Conservation (phyloP, 1,140 invertebrate genomes). For the Ericerus pela region DNA sequence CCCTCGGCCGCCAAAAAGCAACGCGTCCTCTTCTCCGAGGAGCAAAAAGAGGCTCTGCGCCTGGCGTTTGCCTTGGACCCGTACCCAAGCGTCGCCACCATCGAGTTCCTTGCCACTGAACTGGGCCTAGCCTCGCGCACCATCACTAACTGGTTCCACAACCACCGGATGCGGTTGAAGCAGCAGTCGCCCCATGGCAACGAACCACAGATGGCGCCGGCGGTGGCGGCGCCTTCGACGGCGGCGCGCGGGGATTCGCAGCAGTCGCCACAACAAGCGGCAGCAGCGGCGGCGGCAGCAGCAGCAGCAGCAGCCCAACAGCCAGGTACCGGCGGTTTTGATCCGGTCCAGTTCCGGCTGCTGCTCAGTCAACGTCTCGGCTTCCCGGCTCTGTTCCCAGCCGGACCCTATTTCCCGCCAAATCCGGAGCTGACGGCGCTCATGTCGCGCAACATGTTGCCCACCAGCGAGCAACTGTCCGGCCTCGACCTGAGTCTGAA, state of each 20-base stretch:
- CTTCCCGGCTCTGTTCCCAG: slow-evolving; percentile 38
- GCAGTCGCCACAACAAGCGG: slow-evolving; percentile 34
- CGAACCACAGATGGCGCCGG: slow-evolving; percentile 33
- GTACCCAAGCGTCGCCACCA: slow-evolving; percentile 87
- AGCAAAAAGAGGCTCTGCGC: slow-evolving; percentile 91
- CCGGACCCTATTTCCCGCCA: slow-evolving; percentile 56
- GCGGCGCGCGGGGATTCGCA: too few relatives aligned
- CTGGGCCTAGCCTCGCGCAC: slow-evolving; percentile 84
- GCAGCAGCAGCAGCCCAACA: too few relatives aligned
- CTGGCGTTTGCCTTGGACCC: slow-evolving; percentile 88
- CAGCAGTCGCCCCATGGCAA: slow-evolving; percentile 54
- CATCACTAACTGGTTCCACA: slow-evolving; percentile 99
- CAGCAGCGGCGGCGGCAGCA: too few relatives aligned
- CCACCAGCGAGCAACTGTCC: slow-evolving; percentile 46
- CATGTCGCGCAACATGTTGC: slow-evolving; percentile 41
- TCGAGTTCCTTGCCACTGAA: slow-evolving; percentile 85
- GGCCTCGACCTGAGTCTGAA: slow-evolving; percentile 69
- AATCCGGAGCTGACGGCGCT: slow-evolving; percentile 56
- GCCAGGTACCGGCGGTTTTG: slow-evolving; percentile 44
- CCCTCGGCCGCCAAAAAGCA: slow-evolving; percentile 71
- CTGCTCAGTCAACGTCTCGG: slow-evolving; percentile 67
- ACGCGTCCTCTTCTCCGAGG: slow-evolving; percentile 85
- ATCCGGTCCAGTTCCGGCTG: slow-evolving; percentile 77
- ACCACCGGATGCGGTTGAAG: slow-evolving; percentile 95
- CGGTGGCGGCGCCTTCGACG: too few relatives aligned